A percentile compares a stretch with the other conserved stretches of the same genome.
Conservation (phyloP, 2,797 vertebrate species). For the Pelodytes ibericus region DNA sequence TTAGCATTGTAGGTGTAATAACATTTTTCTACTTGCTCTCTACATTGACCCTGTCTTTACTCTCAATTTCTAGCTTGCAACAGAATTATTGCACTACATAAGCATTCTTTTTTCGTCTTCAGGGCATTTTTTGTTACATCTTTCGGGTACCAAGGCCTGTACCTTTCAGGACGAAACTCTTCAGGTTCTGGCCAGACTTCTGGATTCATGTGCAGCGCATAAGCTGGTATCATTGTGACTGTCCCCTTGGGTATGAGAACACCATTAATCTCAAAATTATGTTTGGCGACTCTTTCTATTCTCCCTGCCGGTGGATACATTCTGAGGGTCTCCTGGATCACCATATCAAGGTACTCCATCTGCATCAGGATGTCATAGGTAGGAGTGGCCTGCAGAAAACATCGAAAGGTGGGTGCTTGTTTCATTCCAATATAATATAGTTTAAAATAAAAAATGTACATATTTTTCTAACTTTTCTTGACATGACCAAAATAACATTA, state of each 20-base stretch:
- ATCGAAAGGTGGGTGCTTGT: neutral
- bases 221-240: slow-evolving; percentile 67
- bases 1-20: too few relatives aligned
- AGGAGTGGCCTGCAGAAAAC: slow-evolving; percentile 62
- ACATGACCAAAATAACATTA: too few relatives aligned
- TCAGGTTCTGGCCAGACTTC: slow-evolving; percentile 73
- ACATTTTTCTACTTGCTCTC: too few relatives aligned
- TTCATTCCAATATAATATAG: neutral
- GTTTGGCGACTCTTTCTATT: slow-evolving; percentile 76
- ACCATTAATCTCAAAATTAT: slow-evolving; percentile 69
- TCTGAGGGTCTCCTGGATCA: slow-evolving; percentile 71
- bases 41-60: too few relatives aligned
- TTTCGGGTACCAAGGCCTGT: too few relatives aligned
- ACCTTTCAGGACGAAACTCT: slow-evolving; percentile 79
- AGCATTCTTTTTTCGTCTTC: too few relatives aligned
- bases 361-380: slow-evolving; percentile 69
- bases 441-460: too few relatives aligned
- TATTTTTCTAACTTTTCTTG: too few relatives aligned
- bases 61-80: too few relatives aligned
- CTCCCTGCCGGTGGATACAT: slow-evolving; percentile 64
- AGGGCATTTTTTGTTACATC: too few relatives aligned
- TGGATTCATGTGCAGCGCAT: slow-evolving; percentile 66
- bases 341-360: slow-evolving; percentile 79
- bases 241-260: slow-evolving; percentile 71
- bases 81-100: too few relatives aligned